Evolutionary conservation across 2,888 invertebrate genomes (phyloP).

Genomic region (Anarsia innoxiella): DNA sequence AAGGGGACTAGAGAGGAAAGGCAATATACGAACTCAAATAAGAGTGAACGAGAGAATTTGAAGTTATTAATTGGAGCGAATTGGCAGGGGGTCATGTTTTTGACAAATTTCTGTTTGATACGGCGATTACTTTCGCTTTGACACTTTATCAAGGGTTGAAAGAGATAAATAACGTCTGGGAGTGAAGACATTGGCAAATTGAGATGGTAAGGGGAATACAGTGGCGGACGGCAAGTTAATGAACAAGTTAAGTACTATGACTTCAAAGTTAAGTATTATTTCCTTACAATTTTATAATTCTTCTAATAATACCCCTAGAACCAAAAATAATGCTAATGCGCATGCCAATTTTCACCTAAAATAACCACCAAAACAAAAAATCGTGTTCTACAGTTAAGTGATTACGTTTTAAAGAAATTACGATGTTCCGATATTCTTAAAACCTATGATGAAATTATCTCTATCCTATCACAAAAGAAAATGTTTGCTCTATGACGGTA

Average conservation of each 20-base stretch:
- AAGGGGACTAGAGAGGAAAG: constrained; percentile 56
- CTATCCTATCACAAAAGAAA: too few species aligned
- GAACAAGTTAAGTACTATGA: background rate
- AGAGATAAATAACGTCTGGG: constrained; percentile 38
- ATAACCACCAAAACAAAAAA: too few species aligned
- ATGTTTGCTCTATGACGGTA: too few species aligned
- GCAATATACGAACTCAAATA: constrained; percentile 20
- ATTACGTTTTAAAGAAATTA: too few species aligned
- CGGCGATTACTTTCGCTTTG: constrained; percentile 71
- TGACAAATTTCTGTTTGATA: constrained; percentile 75
- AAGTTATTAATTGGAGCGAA: constrained; percentile 73
- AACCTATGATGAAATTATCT: too few species aligned
- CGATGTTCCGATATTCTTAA: too few species aligned
- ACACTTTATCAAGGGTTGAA: constrained; percentile 52
- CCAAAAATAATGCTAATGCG: too few species aligned
- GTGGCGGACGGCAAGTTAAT: background rate
- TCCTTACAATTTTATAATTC: too few species aligned
- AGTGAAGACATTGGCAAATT: constrained; percentile 24
- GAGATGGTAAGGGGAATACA: constrained; percentile 2
- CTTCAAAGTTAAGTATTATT: too few species aligned
- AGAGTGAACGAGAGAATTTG: constrained; percentile 33
- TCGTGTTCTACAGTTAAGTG: too few species aligned
- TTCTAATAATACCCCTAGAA: too few species aligned
- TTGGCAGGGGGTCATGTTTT: constrained; percentile 72
- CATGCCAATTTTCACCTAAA: too few species aligned